Evolutionary conservation across 2,113 vertebrate genomes (phyloP).

Genomic region (Arothron firmamentum): DNA sequence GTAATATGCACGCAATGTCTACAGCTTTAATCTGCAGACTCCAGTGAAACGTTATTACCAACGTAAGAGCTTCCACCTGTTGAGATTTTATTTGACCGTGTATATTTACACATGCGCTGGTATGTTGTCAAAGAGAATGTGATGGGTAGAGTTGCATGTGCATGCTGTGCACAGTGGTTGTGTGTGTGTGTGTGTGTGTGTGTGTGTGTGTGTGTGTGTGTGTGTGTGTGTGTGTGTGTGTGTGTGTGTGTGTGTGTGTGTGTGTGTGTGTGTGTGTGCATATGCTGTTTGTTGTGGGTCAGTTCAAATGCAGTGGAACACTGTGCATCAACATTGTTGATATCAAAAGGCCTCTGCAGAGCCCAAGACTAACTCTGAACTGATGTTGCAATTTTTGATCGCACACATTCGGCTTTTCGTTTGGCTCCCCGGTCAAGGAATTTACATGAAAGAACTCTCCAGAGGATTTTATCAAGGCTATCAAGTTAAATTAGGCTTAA

Average conservation of each 20-base stretch:
- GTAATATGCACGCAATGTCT: constrained; percentile 53
- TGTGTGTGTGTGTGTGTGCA: background rate
- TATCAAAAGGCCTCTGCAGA: constrained; percentile 36
- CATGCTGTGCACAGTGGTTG: constrained; percentile 1
- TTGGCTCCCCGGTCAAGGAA: constrained; percentile 52
- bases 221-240: background rate
- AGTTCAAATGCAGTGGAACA: constrained; percentile 22
- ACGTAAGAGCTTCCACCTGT: constrained; percentile 68
- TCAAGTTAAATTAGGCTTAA: constrained; percentile 46
- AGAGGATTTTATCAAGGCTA: constrained; percentile 34
- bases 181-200: background rate
- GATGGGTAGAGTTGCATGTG: background rate
- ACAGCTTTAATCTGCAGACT: constrained; percentile 57
- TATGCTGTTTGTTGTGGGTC: background rate
- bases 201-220: background rate
- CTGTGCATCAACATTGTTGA: constrained; percentile 37
- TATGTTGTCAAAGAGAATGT: background rate
- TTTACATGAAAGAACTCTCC: constrained; percentile 34
- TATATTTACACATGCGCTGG: constrained; percentile 4
- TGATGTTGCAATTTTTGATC: constrained; percentile 52
- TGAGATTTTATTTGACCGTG: constrained; percentile 29
- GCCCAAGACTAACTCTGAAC: constrained; percentile 8
- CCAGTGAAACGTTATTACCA: constrained; percentile 66
- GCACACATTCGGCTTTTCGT: constrained; percentile 41
- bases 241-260: background rate